Percentiles rank a stretch among this genome's conserved stretches.
phyloP scores from a whole-genome alignment of 2,888 invertebrate genomes.

The Chymomyza fuscimana region DNA sequence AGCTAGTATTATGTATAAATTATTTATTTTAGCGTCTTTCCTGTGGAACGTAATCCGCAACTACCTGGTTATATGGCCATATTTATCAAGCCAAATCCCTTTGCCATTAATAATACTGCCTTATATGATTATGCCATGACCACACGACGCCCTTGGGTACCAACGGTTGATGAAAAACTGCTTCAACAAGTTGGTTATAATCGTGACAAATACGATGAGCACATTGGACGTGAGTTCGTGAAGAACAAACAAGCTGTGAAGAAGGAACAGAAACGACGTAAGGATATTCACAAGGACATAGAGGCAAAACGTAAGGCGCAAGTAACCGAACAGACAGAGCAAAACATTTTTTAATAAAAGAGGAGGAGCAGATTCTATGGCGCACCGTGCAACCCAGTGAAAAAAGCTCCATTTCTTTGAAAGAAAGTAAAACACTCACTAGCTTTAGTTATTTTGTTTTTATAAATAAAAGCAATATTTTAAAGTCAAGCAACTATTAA shows the following conservation, averaged over 20 bases:
- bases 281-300: background rate
- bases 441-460: too few species aligned
- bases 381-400: too few species aligned
- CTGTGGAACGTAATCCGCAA: slow-evolving; percentile 41
- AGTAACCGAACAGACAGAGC: background rate
- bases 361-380: too few species aligned
- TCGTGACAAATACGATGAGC: background rate
- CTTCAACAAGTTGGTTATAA: background rate
- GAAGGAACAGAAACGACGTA: slow-evolving; percentile 23
- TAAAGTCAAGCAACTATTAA: too few species aligned
- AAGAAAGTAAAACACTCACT: too few species aligned
- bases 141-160: slow-evolving; percentile 57
- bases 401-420: too few species aligned
- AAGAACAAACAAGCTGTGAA: slow-evolving; percentile 28
- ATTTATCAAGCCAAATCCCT: slow-evolving; percentile 54
- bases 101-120: slow-evolving; percentile 48
- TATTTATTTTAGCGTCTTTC: slow-evolving; percentile 45
- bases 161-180: slow-evolving; percentile 12
- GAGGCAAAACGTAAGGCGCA: slow-evolving; percentile 17
- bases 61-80: slow-evolving; percentile 54
- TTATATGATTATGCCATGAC: slow-evolving; percentile 39
- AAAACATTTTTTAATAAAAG: slow-evolving; percentile 7
- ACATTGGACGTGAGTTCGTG: background rate
- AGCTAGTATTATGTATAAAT: background rate
- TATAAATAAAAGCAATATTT: too few species aligned